Conservation (phyloP, 2,113 vertebrate species). For the Neodon shergylaensis region DNA sequence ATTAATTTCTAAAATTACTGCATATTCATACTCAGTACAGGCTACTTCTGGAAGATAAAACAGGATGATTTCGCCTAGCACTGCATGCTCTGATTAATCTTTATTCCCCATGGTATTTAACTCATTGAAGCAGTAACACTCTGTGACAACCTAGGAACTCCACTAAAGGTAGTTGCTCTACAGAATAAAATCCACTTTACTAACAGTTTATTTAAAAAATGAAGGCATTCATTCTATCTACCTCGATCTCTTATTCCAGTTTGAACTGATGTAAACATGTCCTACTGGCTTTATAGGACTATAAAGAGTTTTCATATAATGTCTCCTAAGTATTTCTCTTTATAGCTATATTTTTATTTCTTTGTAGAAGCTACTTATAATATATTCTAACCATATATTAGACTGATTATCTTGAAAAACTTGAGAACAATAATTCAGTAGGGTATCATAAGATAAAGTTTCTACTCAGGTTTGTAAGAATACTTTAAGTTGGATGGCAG, state of each 20-base stretch:
- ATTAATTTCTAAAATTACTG: constrained; percentile 45
- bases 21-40: background rate
- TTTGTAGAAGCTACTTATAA: background rate
- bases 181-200: background rate
- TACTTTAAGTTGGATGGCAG: background rate
- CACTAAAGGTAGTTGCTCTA: constrained; percentile 1
- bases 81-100: constrained; percentile 49
- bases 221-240: background rate
- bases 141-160: background rate
- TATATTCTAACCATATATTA: background rate
- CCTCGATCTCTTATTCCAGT: background rate
- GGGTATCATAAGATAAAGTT: background rate
- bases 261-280: constrained; percentile 25
- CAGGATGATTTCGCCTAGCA: background rate
- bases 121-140: background rate
- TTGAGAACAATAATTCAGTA: background rate
- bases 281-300: background rate
- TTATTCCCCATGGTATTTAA: background rate
- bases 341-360: background rate
- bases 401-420: background rate
- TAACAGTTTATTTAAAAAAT: background rate
- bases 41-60: background rate
- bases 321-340: background rate
- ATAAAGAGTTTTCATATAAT: background rate
- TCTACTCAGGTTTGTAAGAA: background rate